phyloP scores from a whole-genome alignment of 2,888 invertebrate species.

The Ophraella communa region DNA sequence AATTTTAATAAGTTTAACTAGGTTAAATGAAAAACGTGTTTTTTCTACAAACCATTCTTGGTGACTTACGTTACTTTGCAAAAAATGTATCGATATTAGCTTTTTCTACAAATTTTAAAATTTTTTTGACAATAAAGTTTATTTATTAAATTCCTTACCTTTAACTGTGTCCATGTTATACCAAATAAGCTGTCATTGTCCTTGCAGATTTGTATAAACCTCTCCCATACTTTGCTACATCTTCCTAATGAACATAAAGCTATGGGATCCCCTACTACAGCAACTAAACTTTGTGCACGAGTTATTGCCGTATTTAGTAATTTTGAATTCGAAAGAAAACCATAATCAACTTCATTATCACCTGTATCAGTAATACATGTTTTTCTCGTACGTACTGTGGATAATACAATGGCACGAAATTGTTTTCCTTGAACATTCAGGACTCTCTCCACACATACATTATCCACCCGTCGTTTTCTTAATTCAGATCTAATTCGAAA shows the following conservation, averaged over 20 bases:
- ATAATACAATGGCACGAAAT: slow-evolving; percentile 81
- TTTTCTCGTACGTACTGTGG: slow-evolving; percentile 77
- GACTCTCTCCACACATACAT: slow-evolving; percentile 82
- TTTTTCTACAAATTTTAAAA: too few species aligned
- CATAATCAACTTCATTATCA: slow-evolving; percentile 73
- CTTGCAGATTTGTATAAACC: slow-evolving; percentile 75
- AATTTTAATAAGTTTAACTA: too few species aligned
- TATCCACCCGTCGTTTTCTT: slow-evolving; percentile 73
- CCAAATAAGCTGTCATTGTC: slow-evolving; percentile 75
- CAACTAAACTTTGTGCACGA: slow-evolving; percentile 81
- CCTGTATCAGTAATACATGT: slow-evolving; percentile 67
- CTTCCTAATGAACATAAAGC: slow-evolving; percentile 81
- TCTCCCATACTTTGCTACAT: slow-evolving; percentile 82
- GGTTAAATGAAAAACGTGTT: too few species aligned
- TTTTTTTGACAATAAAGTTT: background rate
- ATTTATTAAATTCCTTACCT: slow-evolving; percentile 45
- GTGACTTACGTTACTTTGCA: too few species aligned
- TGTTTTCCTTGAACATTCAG: slow-evolving; percentile 88
- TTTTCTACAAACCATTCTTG: too few species aligned
- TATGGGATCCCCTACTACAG: slow-evolving; percentile 85
- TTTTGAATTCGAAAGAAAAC: slow-evolving; percentile 82
- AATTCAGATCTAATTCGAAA: slow-evolving; percentile 78
- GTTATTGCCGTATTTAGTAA: slow-evolving; percentile 84
- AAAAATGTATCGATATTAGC: too few species aligned
- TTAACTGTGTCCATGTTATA: slow-evolving; percentile 72